Conservation (phyloP, 1,140 invertebrate species). For the Drosophila micromelanica region DNA sequence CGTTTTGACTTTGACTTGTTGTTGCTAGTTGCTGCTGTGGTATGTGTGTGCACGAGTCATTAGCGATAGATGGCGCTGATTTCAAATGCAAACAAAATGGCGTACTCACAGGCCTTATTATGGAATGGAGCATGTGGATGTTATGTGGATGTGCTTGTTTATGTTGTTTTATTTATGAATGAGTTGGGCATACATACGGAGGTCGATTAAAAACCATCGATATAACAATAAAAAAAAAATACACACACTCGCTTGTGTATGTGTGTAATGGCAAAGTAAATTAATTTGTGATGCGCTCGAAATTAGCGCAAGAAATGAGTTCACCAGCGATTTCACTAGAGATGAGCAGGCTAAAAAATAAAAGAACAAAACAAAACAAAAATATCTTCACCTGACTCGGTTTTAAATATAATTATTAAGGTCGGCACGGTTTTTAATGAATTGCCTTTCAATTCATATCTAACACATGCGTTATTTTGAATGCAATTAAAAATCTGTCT, state of each 20-base stretch:
- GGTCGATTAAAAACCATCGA: conserved; percentile 50
- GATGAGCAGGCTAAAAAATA: conserved; percentile 13
- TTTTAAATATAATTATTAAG: background rate
- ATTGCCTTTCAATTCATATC: background rate
- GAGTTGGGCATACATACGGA: conserved; percentile 43
- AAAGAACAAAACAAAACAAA: background rate
- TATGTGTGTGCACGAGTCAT: conserved; percentile 54
- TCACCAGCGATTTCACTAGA: conserved; percentile 31
- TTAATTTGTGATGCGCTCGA: conserved; percentile 54
- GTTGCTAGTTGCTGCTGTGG: background rate
- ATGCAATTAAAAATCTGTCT: background rate
- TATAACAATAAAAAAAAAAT: conserved; percentile 1
- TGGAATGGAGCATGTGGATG: conserved; percentile 6
- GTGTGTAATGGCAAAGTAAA: conserved; percentile 24
- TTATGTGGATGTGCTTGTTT: conserved; percentile 1
- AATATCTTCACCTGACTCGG: background rate
- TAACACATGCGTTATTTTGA: background rate
- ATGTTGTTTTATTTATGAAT: conserved; percentile 66
- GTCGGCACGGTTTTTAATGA: background rate
- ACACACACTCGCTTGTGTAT: conserved; percentile 4
- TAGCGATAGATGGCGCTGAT: conserved; percentile 69
- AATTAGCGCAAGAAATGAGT: conserved; percentile 50
- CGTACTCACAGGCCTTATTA: conserved; percentile 48
- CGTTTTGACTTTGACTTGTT: conserved; percentile 46
- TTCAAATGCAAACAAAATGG: conserved; percentile 58